Evolutionary conservation across 2,113 vertebrate species (phyloP).

Genomic region (Tragelaphus buxtoni): DNA sequence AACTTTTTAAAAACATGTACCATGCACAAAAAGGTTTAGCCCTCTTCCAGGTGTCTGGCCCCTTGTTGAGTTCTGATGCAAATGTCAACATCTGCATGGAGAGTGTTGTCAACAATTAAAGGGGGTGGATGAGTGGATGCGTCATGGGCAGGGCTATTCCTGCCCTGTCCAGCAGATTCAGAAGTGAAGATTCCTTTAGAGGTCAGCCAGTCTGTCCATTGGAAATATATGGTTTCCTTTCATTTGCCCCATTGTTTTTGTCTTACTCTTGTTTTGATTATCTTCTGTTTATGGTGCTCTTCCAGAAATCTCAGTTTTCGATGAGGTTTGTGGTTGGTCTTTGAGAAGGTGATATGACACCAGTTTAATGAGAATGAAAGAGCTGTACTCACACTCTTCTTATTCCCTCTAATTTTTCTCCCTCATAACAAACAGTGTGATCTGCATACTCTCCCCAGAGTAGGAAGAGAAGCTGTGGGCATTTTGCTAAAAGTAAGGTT

Average conservation of each 20-base stretch:
- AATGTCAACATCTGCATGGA: conserved; percentile 17
- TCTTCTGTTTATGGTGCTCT: background rate
- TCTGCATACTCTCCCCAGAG: background rate
- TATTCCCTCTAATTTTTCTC: background rate
- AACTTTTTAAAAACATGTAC: background rate
- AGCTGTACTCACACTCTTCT: background rate
- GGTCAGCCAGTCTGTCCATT: background rate
- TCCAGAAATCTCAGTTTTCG: background rate
- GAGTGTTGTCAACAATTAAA: background rate
- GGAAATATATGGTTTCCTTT: background rate
- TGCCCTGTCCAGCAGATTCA: background rate
- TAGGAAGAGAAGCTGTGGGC: background rate
- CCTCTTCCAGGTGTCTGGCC: background rate
- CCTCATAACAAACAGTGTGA: background rate
- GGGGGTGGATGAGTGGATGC: background rate
- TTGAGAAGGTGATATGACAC: background rate
- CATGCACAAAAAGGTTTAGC: background rate
- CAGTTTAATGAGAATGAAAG: background rate
- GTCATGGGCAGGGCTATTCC: background rate
- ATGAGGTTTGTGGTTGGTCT: background rate
- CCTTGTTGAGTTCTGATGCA: background rate
- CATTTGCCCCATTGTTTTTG: background rate
- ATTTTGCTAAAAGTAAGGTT: background rate
- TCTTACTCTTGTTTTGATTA: background rate
- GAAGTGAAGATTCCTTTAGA: background rate